Percentiles rank a stretch among this genome's conserved stretches.
Evolutionary conservation across 2,888 invertebrate species (phyloP).

Genomic region (Adineta ricciae): DNA sequence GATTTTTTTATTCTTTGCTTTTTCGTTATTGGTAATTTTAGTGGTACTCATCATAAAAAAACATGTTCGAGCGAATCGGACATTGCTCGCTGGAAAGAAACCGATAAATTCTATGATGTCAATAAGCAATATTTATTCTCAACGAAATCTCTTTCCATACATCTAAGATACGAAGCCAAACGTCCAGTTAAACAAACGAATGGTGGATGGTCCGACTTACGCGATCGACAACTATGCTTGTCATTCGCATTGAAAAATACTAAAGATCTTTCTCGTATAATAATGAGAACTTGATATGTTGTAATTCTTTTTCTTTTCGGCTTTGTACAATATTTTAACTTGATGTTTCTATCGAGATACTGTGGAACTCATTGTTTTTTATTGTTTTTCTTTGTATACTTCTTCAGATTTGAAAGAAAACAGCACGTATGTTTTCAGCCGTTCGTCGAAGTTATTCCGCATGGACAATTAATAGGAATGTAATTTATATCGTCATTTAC

Average conservation of each 20-base stretch:
- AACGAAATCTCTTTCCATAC: not conserved
- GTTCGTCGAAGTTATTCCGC: not conserved
- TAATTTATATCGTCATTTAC: not conserved
- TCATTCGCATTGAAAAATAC: conserved; percentile 21
- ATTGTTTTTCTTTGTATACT: not conserved
- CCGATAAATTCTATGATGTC: not conserved
- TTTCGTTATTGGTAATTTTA: conserved; percentile 48
- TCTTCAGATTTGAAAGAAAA: not conserved
- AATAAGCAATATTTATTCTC: not conserved
- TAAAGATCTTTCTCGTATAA: not conserved
- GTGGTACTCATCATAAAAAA: conserved; percentile 78
- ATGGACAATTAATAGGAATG: not conserved
- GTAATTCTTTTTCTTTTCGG: not conserved
- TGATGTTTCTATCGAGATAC: not conserved
- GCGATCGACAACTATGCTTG: conserved; percentile 69
- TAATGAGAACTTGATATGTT: not conserved
- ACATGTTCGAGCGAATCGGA: conserved; percentile 56
- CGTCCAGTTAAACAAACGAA: conserved; percentile 53
- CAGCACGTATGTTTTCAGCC: not conserved
- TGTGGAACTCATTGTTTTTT: not conserved
- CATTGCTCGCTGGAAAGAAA: conserved; percentile 36
- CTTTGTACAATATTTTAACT: not conserved
- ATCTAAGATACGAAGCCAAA: conserved; percentile 20
- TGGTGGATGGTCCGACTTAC: conserved; percentile 91
- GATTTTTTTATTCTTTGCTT: not conserved